Evolutionary conservation across 2,888 invertebrate species (phyloP), one percentile per base, ranked within the genome.

Genomic region (Therioaphis trifolii): DNA sequence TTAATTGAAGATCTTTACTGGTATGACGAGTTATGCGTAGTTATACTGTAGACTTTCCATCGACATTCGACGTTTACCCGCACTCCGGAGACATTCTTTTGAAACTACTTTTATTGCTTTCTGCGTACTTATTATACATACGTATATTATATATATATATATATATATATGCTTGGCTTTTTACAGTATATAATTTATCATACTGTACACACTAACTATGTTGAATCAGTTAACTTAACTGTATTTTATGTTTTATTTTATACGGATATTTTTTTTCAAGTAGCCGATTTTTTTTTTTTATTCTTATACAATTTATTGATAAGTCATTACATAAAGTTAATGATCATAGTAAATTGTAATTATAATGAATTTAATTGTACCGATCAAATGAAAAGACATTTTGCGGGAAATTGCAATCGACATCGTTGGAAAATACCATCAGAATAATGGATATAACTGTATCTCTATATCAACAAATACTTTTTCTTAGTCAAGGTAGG

Each of bases 11-110:
- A 46, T 72, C n/a, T 72, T 68, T n/a, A 21, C 43, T 12, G 14
- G 40, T 43, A 43, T 68, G 14, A 43, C 21, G 4, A 43, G 21
- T 68, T 68, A 43, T 4, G 24, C 3, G 27, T 27, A n/a, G n/a
- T n/a, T n/a, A n/a, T n/a, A n/a, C 15, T 15, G 5, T 27, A 2
- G 69, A 49, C 27, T 27, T 49, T 49, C 49, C 27, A 27, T 27
- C 69, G 4, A 71, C 27, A n/a, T n/a, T n/a, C n/a, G n/a, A n/a
- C n/a, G 55, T 55, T 21, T n/a, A n/a, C 55, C 55, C 1, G n/a
- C n/a, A n/a, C n/a, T n/a, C n/a, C n/a, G n/a, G n/a, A n/a, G 71
- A 63, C 29, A 63, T 76, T 63, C 76, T 63, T 63, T 46, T 46
- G 9, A 63, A 49, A 49, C 63, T n/a, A 15, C 29, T 76, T 76